Evolutionary conservation across 2,888 invertebrate species (phyloP).

Genomic region (Malthinus flaveolus): DNA sequence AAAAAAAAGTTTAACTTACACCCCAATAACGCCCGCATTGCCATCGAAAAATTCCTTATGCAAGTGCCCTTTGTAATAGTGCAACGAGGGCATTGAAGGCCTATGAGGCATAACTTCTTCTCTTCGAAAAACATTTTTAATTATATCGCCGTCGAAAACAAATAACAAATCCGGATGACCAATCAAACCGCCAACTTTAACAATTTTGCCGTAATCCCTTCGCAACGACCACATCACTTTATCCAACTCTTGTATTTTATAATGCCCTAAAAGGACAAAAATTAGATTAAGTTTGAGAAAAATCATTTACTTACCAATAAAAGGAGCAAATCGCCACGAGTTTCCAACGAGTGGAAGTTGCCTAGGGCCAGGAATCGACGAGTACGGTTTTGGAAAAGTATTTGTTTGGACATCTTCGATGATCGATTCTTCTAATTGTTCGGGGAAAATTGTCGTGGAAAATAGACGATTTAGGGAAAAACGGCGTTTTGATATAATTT

Average conservation of each 20-base stretch:
- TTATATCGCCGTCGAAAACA: constrained; percentile 73
- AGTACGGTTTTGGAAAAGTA: constrained; percentile 56
- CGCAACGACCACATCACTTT: constrained; percentile 63
- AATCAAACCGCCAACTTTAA: constrained; percentile 69
- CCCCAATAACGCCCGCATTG: constrained; percentile 73
- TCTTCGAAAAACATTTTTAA: constrained; percentile 69
- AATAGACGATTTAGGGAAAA: constrained; percentile 42
- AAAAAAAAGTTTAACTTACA: constrained; percentile 60
- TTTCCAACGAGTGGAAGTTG: constrained; percentile 76
- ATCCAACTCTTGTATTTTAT: constrained; percentile 62
- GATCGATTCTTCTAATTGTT: constrained; percentile 22
- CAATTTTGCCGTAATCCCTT: constrained; percentile 62
- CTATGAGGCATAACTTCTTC: constrained; percentile 73
- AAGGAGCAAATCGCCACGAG: constrained; percentile 77
- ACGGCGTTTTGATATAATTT: constrained; percentile 2
- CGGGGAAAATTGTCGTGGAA: constrained; percentile 41
- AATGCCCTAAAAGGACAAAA: constrained; percentile 57
- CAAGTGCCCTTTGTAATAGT: constrained; percentile 71
- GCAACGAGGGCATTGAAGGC: constrained; percentile 73
- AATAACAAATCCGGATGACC: constrained; percentile 78
- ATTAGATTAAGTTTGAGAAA: neutral
- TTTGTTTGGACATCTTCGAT: constrained; percentile 9
- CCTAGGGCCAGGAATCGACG: constrained; percentile 74
- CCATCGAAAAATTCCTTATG: constrained; percentile 72
- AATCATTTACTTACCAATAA: constrained; percentile 57